Percentiles rank a stretch among this genome's conserved stretches.
phyloP scores from a whole-genome alignment of 1,140 invertebrate species.

The Eupeodes corollae region DNA sequence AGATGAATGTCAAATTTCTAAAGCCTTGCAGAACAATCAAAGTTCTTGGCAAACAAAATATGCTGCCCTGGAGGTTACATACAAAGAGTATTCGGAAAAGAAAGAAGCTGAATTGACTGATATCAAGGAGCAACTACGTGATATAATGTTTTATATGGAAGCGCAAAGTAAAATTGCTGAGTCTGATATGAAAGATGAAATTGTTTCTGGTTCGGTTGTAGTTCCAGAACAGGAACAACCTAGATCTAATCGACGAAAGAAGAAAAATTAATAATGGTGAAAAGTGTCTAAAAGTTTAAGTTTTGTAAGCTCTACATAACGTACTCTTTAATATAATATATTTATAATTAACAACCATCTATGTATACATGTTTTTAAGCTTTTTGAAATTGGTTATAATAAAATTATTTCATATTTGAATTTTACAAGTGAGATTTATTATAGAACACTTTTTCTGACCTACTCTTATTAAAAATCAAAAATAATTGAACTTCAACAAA shows the following conservation, averaged over 20 bases:
- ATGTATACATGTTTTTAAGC: no score
- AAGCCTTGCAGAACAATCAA: slow-evolving; percentile 69
- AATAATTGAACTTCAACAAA: no score
- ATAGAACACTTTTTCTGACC: no score
- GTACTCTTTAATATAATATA: no score
- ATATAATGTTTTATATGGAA: slow-evolving; percentile 94
- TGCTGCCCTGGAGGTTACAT: slow-evolving; percentile 49
- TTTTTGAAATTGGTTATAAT: no score
- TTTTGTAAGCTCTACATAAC: no score
- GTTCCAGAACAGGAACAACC: slow-evolving; percentile 36
- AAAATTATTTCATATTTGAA: no score
- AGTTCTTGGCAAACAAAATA: slow-evolving; percentile 61
- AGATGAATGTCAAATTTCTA: slow-evolving; percentile 69
- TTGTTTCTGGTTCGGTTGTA: slow-evolving; percentile 57
- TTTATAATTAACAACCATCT: no score
- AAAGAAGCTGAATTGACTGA: slow-evolving; percentile 68
- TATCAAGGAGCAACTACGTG: slow-evolving; percentile 81
- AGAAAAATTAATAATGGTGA: slow-evolving; percentile 13
- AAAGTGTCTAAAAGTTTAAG: no score
- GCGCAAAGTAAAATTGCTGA: slow-evolving; percentile 52
- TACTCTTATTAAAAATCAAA: no score
- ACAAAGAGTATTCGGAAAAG: slow-evolving; percentile 57
- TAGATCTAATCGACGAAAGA: slow-evolving; percentile 23
- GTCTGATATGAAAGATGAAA: slow-evolving; percentile 52
- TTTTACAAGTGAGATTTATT: no score